A percentile compares a stretch with the other conserved stretches of the same genome.
These are phyloP conservation scores for Chrysolina americana DNA, from an alignment of 2,888 invertebrate genomes.

Conservation along the genomic window DNA sequence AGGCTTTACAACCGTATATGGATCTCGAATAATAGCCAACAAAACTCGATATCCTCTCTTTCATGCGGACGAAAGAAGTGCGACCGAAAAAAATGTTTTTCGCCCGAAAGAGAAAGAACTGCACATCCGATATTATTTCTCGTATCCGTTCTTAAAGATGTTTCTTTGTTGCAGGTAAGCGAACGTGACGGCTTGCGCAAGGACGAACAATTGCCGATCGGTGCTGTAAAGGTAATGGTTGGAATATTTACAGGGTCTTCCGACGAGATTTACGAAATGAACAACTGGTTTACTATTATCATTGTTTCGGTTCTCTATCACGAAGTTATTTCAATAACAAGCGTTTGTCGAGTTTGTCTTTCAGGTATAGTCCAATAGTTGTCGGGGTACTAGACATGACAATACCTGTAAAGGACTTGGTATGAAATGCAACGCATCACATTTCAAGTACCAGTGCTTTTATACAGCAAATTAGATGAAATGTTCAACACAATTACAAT, in stretches of 20 bases:
- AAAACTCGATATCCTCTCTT: conserved; percentile 20
- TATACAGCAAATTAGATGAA: too few relatives aligned
- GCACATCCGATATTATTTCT: conserved; percentile 2
- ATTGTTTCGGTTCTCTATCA: too few relatives aligned
- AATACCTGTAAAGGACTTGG: too few relatives aligned
- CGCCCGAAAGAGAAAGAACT: conserved; percentile 12
- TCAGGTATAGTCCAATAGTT: too few relatives aligned
- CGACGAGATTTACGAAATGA: not conserved
- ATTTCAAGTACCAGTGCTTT: too few relatives aligned
- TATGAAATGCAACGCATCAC: too few relatives aligned
- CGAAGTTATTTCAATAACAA: too few relatives aligned
- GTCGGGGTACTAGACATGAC: too few relatives aligned
- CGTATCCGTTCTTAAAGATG: conserved; percentile 21
- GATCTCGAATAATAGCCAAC: conserved; percentile 1
- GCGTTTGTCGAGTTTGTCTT: too few relatives aligned
- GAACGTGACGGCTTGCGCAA: conserved; percentile 20
- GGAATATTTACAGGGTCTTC: not conserved
- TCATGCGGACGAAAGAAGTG: conserved; percentile 1
- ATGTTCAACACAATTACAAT: too few relatives aligned
- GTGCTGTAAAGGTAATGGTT: not conserved
- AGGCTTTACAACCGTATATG: not conserved
- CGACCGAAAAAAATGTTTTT: not conserved
- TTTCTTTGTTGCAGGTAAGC: conserved; percentile 33
- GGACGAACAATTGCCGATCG: not conserved
- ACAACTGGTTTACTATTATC: too few relatives aligned